Evolutionary conservation across 2,113 vertebrate genomes (phyloP).

Genomic region (Excalfactoria chinensis): DNA sequence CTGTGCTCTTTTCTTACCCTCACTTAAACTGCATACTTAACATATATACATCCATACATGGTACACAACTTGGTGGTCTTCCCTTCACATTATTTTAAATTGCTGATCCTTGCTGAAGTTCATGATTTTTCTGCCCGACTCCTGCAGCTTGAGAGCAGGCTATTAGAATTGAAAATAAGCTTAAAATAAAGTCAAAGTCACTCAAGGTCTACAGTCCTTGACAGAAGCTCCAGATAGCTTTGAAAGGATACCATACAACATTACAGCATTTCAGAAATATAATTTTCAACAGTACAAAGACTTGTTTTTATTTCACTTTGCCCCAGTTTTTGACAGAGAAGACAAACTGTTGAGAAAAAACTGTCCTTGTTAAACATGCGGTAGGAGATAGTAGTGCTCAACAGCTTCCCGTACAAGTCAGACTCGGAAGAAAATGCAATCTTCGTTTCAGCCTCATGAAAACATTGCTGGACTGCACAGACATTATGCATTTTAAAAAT

Average conservation of each 20-base stretch:
- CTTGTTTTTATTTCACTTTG: constrained; percentile 51
- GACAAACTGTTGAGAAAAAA: constrained; percentile 40
- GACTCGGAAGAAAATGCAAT: not conserved
- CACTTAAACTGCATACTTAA: not conserved
- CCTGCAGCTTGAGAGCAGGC: not conserved
- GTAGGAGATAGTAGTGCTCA: not conserved
- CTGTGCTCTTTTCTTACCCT: not conserved
- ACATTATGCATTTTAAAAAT: not conserved
- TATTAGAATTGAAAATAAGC: not conserved
- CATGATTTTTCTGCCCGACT: not conserved
- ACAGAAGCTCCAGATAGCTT: not conserved
- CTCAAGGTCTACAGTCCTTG: not conserved
- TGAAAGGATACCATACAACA: not conserved
- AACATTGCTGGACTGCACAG: not conserved
- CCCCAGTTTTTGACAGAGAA: constrained; percentile 41
- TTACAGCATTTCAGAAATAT: not conserved
- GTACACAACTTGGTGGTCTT: not conserved
- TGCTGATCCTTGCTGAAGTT: not conserved
- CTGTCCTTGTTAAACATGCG: constrained; percentile 28
- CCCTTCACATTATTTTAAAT: not conserved
- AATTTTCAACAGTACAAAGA: constrained; percentile 42
- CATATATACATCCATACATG: not conserved
- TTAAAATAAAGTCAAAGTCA: constrained; percentile 23
- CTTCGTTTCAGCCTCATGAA: not conserved
- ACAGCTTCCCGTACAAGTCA: not conserved